Evolutionary conservation across 2,113 vertebrate species (phyloP), one percentile per base, ranked within the genome.

Genomic region (Sclerurus mexicanus): DNA sequence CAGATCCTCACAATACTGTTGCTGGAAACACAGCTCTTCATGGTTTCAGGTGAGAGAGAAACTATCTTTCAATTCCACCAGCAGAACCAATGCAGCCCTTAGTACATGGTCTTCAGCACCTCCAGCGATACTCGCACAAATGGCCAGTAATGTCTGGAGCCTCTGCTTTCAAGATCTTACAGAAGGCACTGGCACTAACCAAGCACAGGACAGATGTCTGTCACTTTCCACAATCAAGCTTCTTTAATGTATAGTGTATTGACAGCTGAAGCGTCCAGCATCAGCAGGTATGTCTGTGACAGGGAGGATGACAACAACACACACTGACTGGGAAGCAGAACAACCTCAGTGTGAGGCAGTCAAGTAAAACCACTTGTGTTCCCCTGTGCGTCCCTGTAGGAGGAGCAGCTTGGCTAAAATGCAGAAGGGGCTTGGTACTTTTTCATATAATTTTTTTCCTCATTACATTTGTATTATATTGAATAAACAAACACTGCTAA

Each of bases 11-110:
- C 73, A 40, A 21, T 77, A 33, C 28, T 96, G 40, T 80, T 95
- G 27, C 75, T 98, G 84, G 88, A 87, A 82, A 67, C 13, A 8
- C 85, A 96, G 33, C 52, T 98, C 58, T 87, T 7, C 14, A 24
- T 27, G 22, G 66, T 53, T 81, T 73, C 85, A 96, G 96, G 96
- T 97, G 85, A 97, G 92, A 92, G 22, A 72, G 20, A 91, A 89
- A 42, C 14, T 42, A 27, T 12, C 16, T 72, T 90, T 75, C 69
- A 63, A 22, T 83, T 62, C 42, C 37, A 56, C 20, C 27, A 50
- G 22, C 42, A 62, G 53, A 60, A 76, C 6, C 14, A 49, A 28
- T 13, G 37, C 39, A 66, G 46, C 8, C 14, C 19, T 58, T 24
- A 21, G 31, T 37, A 25, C 1, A 0, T 2, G 5, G 17, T 17